Evolutionary conservation across 2,113 vertebrate species (phyloP).

Genomic region (Malurus melanocephalus): DNA sequence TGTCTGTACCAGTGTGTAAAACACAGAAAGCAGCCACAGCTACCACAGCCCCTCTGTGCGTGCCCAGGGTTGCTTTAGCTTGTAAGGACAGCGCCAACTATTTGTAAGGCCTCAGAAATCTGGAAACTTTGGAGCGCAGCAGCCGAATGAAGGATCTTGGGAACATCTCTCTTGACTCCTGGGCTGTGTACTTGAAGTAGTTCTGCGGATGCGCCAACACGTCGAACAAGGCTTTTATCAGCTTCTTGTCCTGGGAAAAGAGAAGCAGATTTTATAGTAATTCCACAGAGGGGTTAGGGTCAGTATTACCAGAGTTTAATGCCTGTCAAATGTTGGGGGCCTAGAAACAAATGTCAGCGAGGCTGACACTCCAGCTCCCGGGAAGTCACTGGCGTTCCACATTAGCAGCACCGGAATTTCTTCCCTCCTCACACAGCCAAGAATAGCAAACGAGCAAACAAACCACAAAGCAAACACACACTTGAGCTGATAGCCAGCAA

Average conservation of each 20-base stretch:
- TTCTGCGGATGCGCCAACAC: slow-evolving; percentile 97
- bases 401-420: background rate
- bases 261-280: slow-evolving; percentile 32
- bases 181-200: slow-evolving; percentile 98
- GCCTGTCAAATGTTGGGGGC: background rate
- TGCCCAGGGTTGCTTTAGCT: background rate
- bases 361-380: background rate
- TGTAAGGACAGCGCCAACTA: slow-evolving; percentile 41
- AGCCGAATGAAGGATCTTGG: slow-evolving; percentile 96
- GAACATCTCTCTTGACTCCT: slow-evolving; percentile 98
- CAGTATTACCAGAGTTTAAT: background rate
- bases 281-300: background rate
- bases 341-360: background rate
- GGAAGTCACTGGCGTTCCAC: background rate
- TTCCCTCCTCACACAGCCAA: background rate
- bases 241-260: slow-evolving; percentile 91
- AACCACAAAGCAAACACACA: background rate
- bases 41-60: slow-evolving; percentile 25
- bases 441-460: background rate
- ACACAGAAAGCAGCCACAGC: slow-evolving; percentile 23
- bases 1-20: slow-evolving; percentile 20
- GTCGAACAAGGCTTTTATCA: slow-evolving; percentile 96
- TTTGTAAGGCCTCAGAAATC: slow-evolving; percentile 92
- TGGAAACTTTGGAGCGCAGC: slow-evolving; percentile 93
- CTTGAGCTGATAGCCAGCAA: background rate